Percentiles rank a stretch among this genome's conserved stretches.
These are phyloP conservation scores for Cryptus armator DNA, from an alignment of 2,888 invertebrate species.

Conservation along the genomic window DNA sequence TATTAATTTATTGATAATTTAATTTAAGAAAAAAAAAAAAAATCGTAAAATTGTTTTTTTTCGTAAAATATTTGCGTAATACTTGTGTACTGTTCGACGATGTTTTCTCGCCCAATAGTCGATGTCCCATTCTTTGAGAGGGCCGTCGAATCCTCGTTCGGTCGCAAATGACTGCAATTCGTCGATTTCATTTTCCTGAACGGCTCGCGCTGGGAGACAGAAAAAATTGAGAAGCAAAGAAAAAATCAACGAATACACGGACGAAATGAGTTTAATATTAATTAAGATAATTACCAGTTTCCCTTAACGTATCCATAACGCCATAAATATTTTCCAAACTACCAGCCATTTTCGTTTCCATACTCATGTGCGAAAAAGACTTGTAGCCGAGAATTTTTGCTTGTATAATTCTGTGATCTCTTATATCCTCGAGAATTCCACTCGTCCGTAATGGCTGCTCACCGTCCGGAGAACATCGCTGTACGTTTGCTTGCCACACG, in stretches of 20 bases:
- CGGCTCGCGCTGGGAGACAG: constrained; percentile 87
- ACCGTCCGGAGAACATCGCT: constrained; percentile 89
- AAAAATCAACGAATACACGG: constrained; percentile 20
- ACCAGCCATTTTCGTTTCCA: constrained; percentile 97
- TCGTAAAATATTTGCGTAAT: constrained; percentile 52
- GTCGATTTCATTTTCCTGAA: constrained; percentile 91
- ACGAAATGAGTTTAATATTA: not conserved
- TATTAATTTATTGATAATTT: too few species aligned
- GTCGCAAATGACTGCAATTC: constrained; percentile 89
- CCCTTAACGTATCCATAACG: constrained; percentile 89
- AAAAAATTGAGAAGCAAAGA: constrained; percentile 38
- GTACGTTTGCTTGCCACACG: constrained; percentile 92
- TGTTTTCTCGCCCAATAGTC: constrained; percentile 95
- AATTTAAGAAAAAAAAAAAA: too few species aligned
- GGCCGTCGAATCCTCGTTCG: constrained; percentile 89
- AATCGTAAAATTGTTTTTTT: constrained; percentile 27
- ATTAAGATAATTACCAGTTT: constrained; percentile 84
- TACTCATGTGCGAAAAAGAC: constrained; percentile 93
- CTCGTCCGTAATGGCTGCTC: constrained; percentile 90
- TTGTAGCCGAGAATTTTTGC: constrained; percentile 93
- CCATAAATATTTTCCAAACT: constrained; percentile 91
- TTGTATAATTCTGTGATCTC: constrained; percentile 89
- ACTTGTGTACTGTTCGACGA: constrained; percentile 88
- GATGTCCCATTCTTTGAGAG: constrained; percentile 93
- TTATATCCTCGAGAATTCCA: constrained; percentile 91